phyloP scores from a whole-genome alignment of 2,113 vertebrate species.

The Periophthalmodon schlosseri region DNA sequence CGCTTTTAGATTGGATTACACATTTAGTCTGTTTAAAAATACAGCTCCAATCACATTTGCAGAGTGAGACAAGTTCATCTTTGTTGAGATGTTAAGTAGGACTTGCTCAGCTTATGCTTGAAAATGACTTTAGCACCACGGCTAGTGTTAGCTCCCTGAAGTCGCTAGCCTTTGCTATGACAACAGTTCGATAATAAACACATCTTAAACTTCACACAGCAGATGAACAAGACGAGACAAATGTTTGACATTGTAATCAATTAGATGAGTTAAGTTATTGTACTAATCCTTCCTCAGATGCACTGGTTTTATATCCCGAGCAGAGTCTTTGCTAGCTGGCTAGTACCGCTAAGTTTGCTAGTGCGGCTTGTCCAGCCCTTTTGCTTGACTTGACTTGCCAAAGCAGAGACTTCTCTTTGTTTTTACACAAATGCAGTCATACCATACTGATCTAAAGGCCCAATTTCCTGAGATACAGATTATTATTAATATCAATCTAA shows the following conservation, averaged over 20 bases:
- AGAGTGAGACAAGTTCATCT: slow-evolving; percentile 28
- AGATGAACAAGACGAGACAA: background rate
- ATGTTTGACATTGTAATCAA: accelerated
- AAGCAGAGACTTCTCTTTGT: slow-evolving; percentile 13
- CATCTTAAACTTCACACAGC: accelerated
- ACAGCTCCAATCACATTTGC: background rate
- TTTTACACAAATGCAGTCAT: background rate
- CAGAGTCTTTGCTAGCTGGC: slow-evolving; percentile 51
- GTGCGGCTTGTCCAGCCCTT: slow-evolving; percentile 58
- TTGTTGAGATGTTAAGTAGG: slow-evolving; percentile 54
- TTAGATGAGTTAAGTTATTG: background rate
- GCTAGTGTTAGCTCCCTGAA: slow-evolving; percentile 66
- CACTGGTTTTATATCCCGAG: slow-evolving; percentile 33
- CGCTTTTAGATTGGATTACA: background rate
- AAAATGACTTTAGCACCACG: slow-evolving; percentile 65
- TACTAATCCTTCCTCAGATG: background rate
- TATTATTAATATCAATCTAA: accelerated
- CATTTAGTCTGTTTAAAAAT: background rate
- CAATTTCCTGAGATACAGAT: background rate
- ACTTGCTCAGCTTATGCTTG: slow-evolving; percentile 68
- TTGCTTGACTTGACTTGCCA: slow-evolving; percentile 49
- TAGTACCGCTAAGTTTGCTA: slow-evolving; percentile 63
- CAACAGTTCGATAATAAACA: slow-evolving; percentile 49
- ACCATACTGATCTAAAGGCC: no score
- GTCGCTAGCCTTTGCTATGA: slow-evolving; percentile 54